Base-by-base conservation (phyloP, 2,797 vertebrate genomes). In the Tolypeutes matacus region DNA sequence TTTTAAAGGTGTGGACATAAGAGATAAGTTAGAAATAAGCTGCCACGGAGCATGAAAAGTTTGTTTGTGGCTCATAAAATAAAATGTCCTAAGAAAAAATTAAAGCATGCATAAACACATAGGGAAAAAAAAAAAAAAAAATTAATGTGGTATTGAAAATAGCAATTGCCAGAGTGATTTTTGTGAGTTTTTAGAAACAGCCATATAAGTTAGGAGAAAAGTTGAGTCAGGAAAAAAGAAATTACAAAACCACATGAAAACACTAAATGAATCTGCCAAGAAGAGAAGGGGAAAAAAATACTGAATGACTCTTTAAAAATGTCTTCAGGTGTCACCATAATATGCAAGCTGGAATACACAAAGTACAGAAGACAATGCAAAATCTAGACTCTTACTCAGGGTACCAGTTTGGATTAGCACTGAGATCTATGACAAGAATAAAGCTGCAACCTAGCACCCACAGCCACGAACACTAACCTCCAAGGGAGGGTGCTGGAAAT, bases 1-100 rank as follows among this genome's bases (percentile, higher is more conserved):
- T 95, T 92, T 88, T 75, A 94, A 94, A 96, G 51, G 25, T 92
- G 65, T 95, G 72, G 46, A 84, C 92, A 76, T 78, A 76, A 84
- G 42, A 95, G 90, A 72, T 86, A 96, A 93, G 92, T 72, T 67
- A 70, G 72, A 85, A 93, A 94, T 31, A 87, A 92, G 42, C 60
- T 36, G 20, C 76, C 73, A 76, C 34, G 69, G 75, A 86, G 73
- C 20, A 46, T 15, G 67, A 76, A 29, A 81, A 76, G 53, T 96
- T 67, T 89, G 34, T 73, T 58, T 42, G 64, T 89, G 69, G 87
- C 29, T 73, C 89, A 82, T 90, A 62, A 49, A 56, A 82, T 14
- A 56, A 84, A 60, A 31, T 46, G 60, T 86, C 27, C 0, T 31
- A 49, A 65, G 67, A 89, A 84, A 78, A 87, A 46, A 81, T 73